Percentiles rank a stretch among this genome's conserved stretches.
Conservation (phyloP, 2,888 invertebrate species). For the Podabrus alpinus region DNA sequence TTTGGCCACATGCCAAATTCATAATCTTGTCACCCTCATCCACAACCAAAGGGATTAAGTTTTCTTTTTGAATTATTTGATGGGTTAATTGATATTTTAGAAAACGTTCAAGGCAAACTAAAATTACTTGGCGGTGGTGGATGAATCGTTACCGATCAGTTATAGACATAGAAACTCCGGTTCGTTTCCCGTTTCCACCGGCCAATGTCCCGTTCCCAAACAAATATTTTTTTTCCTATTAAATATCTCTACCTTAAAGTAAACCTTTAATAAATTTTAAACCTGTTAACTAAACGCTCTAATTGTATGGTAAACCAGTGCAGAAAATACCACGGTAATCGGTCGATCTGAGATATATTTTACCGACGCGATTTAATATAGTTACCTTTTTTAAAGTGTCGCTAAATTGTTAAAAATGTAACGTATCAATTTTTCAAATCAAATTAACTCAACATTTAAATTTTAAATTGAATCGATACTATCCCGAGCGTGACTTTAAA, state of each 20-base stretch:
- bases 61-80: too few relatives aligned
- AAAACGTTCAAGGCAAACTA: too few relatives aligned
- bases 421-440: slow-evolving; percentile 37
- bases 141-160: too few relatives aligned
- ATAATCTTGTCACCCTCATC: too few relatives aligned
- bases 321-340: background rate
- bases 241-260: background rate
- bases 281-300: background rate
- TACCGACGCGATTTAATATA: background rate
- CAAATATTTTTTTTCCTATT: background rate
- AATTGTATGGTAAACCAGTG: background rate
- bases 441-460: slow-evolving; percentile 37
- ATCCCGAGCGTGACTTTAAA: slow-evolving; percentile 36
- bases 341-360: background rate
- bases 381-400: slow-evolving; percentile 18
- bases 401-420: slow-evolving; percentile 14
- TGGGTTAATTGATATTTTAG: too few relatives aligned
- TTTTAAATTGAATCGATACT: slow-evolving; percentile 36
- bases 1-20: too few relatives aligned
- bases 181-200: too few relatives aligned
- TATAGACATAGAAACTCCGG: too few relatives aligned
- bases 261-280: background rate
- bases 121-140: too few relatives aligned
- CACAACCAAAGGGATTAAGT: too few relatives aligned
- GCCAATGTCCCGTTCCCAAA: too few relatives aligned